A percentile compares a stretch with the other conserved stretches of the same genome.
Evolutionary conservation across 2,113 vertebrate species (phyloP).

Genomic region (Stercorarius parasiticus): DNA sequence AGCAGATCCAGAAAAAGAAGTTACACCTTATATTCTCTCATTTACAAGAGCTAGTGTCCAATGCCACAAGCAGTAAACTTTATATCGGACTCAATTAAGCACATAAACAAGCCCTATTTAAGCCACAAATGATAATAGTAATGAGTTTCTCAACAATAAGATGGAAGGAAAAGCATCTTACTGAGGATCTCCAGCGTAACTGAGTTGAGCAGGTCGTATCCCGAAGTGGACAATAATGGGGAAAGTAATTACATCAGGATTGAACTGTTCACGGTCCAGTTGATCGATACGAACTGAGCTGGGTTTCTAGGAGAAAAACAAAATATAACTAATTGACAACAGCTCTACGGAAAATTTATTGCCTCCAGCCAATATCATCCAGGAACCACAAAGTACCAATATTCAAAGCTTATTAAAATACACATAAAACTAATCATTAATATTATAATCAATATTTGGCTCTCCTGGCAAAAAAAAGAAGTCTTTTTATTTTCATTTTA

Average conservation of each 20-base stretch:
- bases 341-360: neutral
- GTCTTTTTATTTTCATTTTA: neutral
- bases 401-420: neutral
- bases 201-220: constrained; percentile 97
- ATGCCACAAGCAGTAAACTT: neutral
- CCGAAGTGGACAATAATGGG: constrained; percentile 99
- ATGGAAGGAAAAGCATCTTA: constrained; percentile 78
- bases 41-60: neutral
- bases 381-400: neutral
- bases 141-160: constrained; percentile 14
- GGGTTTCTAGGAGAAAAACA: constrained; percentile 84
- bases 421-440: neutral
- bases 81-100: neutral
- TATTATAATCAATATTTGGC: neutral
- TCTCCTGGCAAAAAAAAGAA: neutral
- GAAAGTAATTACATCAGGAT: constrained; percentile 97
- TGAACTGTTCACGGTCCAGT: constrained; percentile 97
- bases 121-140: neutral
- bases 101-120: neutral
- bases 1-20: neutral
- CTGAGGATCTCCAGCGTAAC: constrained; percentile 99
- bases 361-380: neutral
- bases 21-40: neutral
- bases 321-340: constrained; percentile 1
- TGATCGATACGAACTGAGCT: constrained; percentile 99